Evolutionary conservation across 2,888 invertebrate genomes (phyloP).

Genomic region (Cordilura impudica): DNA sequence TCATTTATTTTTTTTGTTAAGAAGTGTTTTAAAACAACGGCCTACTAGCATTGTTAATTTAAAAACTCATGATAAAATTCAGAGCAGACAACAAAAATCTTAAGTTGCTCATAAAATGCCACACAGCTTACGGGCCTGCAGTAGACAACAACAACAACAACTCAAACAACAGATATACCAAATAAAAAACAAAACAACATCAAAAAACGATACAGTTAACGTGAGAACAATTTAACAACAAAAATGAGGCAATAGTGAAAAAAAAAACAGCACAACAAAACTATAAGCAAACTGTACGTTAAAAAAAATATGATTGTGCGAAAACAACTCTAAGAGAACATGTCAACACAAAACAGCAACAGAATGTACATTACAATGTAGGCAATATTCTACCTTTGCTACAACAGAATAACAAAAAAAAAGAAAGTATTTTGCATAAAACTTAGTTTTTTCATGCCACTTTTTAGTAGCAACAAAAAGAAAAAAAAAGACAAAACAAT

Average conservation of each 20-base stretch:
- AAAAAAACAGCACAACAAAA: background rate
- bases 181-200: background rate
- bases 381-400: slow-evolving; percentile 31
- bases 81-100: slow-evolving; percentile 45
- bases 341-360: slow-evolving; percentile 39
- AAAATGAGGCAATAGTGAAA: background rate
- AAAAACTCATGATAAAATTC: slow-evolving; percentile 35
- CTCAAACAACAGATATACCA: background rate
- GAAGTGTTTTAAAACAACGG: background rate
- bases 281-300: background rate
- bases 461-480: slow-evolving; percentile 1
- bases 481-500: slow-evolving; percentile 1
- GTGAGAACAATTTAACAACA: slow-evolving; percentile 32
- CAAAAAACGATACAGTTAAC: background rate
- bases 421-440: slow-evolving; percentile 28
- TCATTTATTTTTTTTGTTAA: background rate
- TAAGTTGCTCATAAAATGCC: slow-evolving; percentile 62
- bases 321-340: slow-evolving; percentile 21
- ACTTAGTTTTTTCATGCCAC: slow-evolving; percentile 9
- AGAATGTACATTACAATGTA: slow-evolving; percentile 43
- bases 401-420: slow-evolving; percentile 4
- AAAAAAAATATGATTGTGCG: background rate
- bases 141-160: slow-evolving; percentile 24
- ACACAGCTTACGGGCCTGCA: slow-evolving; percentile 53
- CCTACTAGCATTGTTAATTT: slow-evolving; percentile 47